Conservation (phyloP, 2,113 vertebrate genomes). For the Laticauda colubrina region DNA sequence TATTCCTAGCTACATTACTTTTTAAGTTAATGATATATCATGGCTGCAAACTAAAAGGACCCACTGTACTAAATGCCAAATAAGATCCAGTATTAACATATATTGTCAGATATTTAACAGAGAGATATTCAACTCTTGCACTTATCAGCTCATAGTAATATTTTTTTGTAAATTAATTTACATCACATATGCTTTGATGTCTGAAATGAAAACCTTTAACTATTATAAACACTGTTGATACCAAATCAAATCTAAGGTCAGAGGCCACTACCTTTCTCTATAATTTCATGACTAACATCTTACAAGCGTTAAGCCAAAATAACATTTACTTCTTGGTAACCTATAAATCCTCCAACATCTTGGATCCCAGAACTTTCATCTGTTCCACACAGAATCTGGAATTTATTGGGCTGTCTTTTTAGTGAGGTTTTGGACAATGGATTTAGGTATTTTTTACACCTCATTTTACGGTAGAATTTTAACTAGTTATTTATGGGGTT, state of each 20-base stretch:
- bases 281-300: not conserved
- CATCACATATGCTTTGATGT: not conserved
- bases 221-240: not conserved
- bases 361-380: not conserved
- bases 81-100: not conserved
- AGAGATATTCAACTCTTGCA: not conserved
- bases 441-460: not conserved
- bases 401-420: not conserved
- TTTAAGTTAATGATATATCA: conserved; percentile 17
- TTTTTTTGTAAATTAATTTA: not conserved
- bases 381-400: not conserved
- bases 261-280: not conserved
- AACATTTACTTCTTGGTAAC: not conserved
- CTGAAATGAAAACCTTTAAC: conserved; percentile 9
- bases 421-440: not conserved
- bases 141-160: not conserved
- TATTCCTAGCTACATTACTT: conserved; percentile 1
- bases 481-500: not conserved
- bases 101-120: conserved; percentile 11
- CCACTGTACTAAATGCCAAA: conserved; percentile 12
- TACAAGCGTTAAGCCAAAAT: not conserved
- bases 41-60: conserved; percentile 7
- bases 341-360: not conserved
- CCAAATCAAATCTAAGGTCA: not conserved
- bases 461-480: not conserved